Base-by-base conservation (phyloP, 2,888 invertebrate species). In the Andricus quercusramuli region DNA sequence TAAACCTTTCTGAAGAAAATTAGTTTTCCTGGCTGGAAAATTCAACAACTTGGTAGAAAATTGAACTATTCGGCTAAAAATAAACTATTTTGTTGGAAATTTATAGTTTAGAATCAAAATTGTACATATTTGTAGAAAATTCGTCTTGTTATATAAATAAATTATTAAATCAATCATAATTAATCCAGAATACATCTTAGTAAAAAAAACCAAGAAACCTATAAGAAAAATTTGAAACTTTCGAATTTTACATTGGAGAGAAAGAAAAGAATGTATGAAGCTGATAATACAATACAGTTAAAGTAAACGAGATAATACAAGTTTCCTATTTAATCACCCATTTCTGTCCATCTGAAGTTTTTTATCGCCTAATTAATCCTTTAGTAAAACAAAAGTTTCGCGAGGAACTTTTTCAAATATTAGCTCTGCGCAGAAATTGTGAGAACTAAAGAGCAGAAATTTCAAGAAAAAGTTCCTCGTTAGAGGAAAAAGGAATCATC, bases 361-460 rank as follows among this genome's bases (percentile, higher is more conserved):
- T 87, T 79, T 83, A 88, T 88, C 74, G 77, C 77, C 82, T 85
- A 88, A 88, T 88, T 88, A 86, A 80, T 59, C 77, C 78, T 25
- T 25, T 25, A 25, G 17, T 47, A 17, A 70, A 47, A 62, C 29
- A 70, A 70, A 70, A 70, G 47, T 51, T 22, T 20, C 25, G 22
- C 20, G 25, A 29, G 17, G 11, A 70, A 25, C 25, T 47, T 68
- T 68, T 68, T 47, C 2, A 68, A 68, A 68, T 44, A 25, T 25
- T 22, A 22, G 22, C 22, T 68, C 41, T 11, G 13, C 2, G 44
- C 2, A 37, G 44, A 22, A 44, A 44, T 44, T 44, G 15, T 67
- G 6, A 41, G 41, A 67, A 44, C 67, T 44, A 22, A 44, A 37
- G 22, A 22, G 41, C 17, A 25, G 8, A 68, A 68, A 29, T 8